phyloP scores from a whole-genome alignment of 2,888 invertebrate genomes.

The Acanthacorydalis orientalis region DNA sequence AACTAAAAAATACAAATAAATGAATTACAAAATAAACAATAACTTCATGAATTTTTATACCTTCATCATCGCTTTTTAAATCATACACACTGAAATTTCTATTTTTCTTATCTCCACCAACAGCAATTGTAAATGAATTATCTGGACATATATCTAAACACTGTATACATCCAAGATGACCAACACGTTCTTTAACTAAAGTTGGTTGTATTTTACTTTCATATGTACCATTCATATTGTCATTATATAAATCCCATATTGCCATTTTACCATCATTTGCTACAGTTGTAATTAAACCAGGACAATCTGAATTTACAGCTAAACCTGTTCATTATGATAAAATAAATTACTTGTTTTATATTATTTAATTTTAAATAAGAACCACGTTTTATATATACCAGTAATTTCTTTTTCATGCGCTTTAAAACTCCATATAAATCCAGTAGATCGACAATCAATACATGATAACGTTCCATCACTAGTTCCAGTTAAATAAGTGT shows the following conservation, averaged over 20 bases:
- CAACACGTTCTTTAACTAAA: constrained; percentile 31
- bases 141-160: constrained; percentile 66
- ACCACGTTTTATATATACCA: constrained; percentile 28
- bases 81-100: constrained; percentile 55
- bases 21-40: background rate
- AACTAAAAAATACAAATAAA: background rate
- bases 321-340: constrained; percentile 32
- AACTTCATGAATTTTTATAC: background rate
- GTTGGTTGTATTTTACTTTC: constrained; percentile 20
- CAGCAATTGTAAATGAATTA: constrained; percentile 59
- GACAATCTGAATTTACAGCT: constrained; percentile 50
- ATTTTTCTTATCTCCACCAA: constrained; percentile 73
- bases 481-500: constrained; percentile 54
- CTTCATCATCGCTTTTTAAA: constrained; percentile 33
- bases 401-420: constrained; percentile 78
- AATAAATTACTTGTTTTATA: constrained; percentile 6
- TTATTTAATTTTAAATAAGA: background rate
- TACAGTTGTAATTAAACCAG: constrained; percentile 59
- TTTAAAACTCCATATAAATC: constrained; percentile 50
- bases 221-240: constrained; percentile 15
- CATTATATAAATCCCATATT: constrained; percentile 57
- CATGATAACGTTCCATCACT: constrained; percentile 50
- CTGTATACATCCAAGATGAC: constrained; percentile 54
- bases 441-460: constrained; percentile 52
- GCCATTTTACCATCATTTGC: constrained; percentile 70